Evolutionary conservation across 1,140 invertebrate species (phyloP).

Genomic region (Hormaphis cornu): DNA sequence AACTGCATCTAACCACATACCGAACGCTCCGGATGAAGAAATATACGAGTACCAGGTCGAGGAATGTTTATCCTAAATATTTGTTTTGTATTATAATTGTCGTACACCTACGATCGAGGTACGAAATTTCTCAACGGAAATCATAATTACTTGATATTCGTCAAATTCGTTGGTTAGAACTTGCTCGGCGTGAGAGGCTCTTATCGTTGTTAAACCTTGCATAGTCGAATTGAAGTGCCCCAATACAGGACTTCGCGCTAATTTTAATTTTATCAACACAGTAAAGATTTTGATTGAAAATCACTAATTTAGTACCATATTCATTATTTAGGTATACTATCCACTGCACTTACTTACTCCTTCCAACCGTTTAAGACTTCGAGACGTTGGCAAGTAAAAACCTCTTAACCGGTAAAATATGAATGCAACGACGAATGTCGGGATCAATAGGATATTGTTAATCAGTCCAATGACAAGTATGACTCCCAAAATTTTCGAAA

Average conservation of each 20-base stretch:
- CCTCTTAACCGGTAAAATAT: conserved; percentile 48
- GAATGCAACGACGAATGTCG: conserved; percentile 46
- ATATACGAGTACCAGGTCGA: conserved; percentile 64
- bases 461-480: conserved; percentile 46
- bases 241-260: conserved; percentile 71
- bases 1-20: conserved; percentile 68
- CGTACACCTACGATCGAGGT: no score
- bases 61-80: conserved; percentile 51
- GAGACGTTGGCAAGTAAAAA: conserved; percentile 53
- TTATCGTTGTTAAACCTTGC: conserved; percentile 79
- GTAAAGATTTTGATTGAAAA: no score
- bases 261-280: conserved; percentile 33
- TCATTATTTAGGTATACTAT: conserved; percentile 14
- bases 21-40: conserved; percentile 70
- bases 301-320: no score
- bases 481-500: conserved; percentile 54
- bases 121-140: not conserved
- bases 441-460: conserved; percentile 46
- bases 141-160: conserved; percentile 55
- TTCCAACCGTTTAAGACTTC: conserved; percentile 56
- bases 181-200: conserved; percentile 69
- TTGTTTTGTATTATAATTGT: not conserved
- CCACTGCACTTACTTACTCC: conserved; percentile 47
- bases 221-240: conserved; percentile 79
- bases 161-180: conserved; percentile 75